phyloP scores from a whole-genome alignment of 1,140 invertebrate genomes.

The Ceratina japonica region DNA sequence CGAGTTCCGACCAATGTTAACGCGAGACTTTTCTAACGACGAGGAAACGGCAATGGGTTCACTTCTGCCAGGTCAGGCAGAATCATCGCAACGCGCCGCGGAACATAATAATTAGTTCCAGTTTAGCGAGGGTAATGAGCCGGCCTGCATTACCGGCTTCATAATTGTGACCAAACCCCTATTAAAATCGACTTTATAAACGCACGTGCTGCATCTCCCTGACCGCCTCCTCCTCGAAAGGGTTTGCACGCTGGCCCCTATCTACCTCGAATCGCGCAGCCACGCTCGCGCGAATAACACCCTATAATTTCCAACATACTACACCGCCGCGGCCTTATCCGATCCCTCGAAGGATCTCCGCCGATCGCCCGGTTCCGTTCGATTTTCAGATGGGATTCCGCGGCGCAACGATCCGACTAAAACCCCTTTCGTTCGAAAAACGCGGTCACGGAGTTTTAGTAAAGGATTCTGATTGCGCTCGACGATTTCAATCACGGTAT shows the following conservation, averaged over 20 bases:
- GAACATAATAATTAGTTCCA: conserved; percentile 72
- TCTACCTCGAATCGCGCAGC: conserved; percentile 73
- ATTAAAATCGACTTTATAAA: conserved; percentile 73
- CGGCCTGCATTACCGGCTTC: conserved; percentile 61
- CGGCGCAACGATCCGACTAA: neutral
- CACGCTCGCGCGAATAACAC: conserved; percentile 71
- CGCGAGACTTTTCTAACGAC: neutral
- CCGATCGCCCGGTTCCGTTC: conserved; percentile 68
- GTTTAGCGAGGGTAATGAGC: conserved; percentile 68
- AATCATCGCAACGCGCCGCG: conserved; percentile 65
- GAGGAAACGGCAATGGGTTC: conserved; percentile 27
- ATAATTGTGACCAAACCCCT: conserved; percentile 71
- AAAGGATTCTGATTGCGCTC: too few species aligned
- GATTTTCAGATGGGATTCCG: conserved; percentile 68
- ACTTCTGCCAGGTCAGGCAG: conserved; percentile 11
- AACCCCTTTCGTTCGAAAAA: neutral
- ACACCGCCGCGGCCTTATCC: conserved; percentile 72
- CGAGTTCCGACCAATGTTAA: neutral
- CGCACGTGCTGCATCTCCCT: conserved; percentile 45
- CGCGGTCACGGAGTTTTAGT: neutral
- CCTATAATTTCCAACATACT: conserved; percentile 77
- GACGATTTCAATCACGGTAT: too few species aligned
- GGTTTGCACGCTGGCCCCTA: conserved; percentile 50
- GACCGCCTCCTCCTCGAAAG: neutral
- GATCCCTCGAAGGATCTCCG: conserved; percentile 57